Evolutionary conservation across 2,888 invertebrate genomes (phyloP), one percentile per base, ranked within the genome.

Genomic region (Noctua fimbriata): DNA sequence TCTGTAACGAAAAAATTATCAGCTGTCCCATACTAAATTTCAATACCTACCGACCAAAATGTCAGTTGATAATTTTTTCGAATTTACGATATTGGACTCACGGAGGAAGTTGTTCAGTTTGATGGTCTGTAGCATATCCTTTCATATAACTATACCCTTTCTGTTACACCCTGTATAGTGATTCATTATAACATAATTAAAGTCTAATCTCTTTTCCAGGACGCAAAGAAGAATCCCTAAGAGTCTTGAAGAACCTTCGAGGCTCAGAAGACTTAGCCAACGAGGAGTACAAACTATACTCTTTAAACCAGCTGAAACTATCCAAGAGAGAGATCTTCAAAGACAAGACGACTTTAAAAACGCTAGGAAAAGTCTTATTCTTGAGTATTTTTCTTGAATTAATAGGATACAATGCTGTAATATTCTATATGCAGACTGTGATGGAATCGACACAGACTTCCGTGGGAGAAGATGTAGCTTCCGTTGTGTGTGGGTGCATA

Each of bases 281-380:
- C 4, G 73, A 79, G 73, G 79, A 79, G 65, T 79, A 79, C 28
- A 73, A 79, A 73, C 66, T 79, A 24, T 79, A 79, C 73, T 73
- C 79, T 3, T 28, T 79, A 32, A 79, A 79, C 41, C 2, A 67
- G n/a, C 36, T 9, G 9, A 16, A 67, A 67, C 1, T 49, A 49
- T 41, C 73, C 5, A 58, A 32, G 21, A 72, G 28, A 28, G 78
- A 78, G 49, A 41, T 79, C 5, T 79, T 79, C 6, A 79, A 21
- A 49, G 49, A 79, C 49, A 79, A 58, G 9, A 79, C 36, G 2
- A 79, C 79, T 5, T 9, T 79, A 14, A 66, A 58, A 32, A 79
- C 79, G 9, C 47, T 79, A 3, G 79, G n/a, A 18, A 79, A 79
- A 79, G 79, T 79, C 10, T 24, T 79, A 0, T 79, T 79, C 12